Evolutionary conservation across 1,140 invertebrate species (phyloP), one percentile per base, ranked within the genome.

Genomic region (Aradophagus sp.): DNA sequence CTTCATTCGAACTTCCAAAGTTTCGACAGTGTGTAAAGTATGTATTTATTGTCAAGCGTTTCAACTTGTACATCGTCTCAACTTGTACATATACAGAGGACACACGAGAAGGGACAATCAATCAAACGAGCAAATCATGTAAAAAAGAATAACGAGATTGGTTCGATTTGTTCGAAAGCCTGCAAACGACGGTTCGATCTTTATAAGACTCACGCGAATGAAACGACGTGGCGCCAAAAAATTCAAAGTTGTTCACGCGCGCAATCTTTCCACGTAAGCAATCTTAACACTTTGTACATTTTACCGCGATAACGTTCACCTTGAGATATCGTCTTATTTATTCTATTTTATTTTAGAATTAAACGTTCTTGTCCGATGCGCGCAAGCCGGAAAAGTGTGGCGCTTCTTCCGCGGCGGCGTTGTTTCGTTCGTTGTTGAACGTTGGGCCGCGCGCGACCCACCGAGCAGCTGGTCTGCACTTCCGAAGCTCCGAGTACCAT

Each of bases 401-500:
- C 41, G 61, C 32, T 55, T 47, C n/a, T 48, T 65, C 34, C 34
- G 34, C 31, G 35, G 26, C 44, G 27, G 31, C 47, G 34, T 67
- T 12, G 38, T 67, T 73, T 45, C 45, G 42, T 73, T 62, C 45
- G 31, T 23, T 42, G 41, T 45, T 15, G 38, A 66, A 72, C 23
- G 61, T 12, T 41, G 56, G 66, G 74, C 76, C 44, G 68, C 69
- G 69, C 63, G 75, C 48, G 73, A 78, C 73, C 78, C 81, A 85
- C 80, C 79, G 80, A 85, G 81, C 83, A 86, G 83, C 83, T 84
- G 84, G 82, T 79, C 82, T 86, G 81, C 82, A 53, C 69, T 63
- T 76, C 38, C 13, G 32, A 41, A 47, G 20, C 19, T 55, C 34
- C 31, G 17, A 53, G 3, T 53, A 67, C 53, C 55, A 47, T 50